Conservation (phyloP, 2,797 vertebrate genomes). For the Paramormyrops hopkinsi region DNA sequence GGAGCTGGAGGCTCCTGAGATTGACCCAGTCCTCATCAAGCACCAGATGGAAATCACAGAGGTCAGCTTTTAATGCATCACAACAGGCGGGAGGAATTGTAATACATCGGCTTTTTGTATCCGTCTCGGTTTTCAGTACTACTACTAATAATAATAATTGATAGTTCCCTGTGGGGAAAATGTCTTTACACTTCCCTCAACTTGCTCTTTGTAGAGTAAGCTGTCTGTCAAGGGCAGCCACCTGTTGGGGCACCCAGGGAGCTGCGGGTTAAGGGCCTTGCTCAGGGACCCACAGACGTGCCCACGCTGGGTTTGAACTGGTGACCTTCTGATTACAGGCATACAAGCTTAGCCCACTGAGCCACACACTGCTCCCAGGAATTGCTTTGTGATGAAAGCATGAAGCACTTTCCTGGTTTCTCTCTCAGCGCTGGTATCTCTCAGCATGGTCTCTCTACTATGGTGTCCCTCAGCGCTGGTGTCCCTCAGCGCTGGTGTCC, state of each 20-base stretch:
- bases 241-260: background rate
- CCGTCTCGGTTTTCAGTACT: background rate
- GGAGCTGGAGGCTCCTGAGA: constrained; percentile 90
- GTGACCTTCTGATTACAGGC: background rate
- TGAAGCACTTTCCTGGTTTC: background rate
- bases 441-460: background rate
- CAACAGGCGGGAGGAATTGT: background rate
- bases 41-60: constrained; percentile 95
- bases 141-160: background rate
- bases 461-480: background rate
- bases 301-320: background rate
- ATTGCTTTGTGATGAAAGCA: background rate
- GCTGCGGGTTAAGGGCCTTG: background rate
- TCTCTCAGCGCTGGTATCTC: background rate
- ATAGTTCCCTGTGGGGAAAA: background rate
- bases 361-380: too few species aligned
- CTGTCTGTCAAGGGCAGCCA: background rate
- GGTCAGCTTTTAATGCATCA: constrained; percentile 50
- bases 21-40: constrained; percentile 98
- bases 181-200: background rate
- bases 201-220: background rate
- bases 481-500: background rate
- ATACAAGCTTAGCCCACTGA: background rate
- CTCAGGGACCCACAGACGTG: background rate
- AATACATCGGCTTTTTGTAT: background rate